These are phyloP conservation scores for Bellardia bayeri DNA, from an alignment of 2,888 invertebrate genomes.

Conservation along the genomic window DNA sequence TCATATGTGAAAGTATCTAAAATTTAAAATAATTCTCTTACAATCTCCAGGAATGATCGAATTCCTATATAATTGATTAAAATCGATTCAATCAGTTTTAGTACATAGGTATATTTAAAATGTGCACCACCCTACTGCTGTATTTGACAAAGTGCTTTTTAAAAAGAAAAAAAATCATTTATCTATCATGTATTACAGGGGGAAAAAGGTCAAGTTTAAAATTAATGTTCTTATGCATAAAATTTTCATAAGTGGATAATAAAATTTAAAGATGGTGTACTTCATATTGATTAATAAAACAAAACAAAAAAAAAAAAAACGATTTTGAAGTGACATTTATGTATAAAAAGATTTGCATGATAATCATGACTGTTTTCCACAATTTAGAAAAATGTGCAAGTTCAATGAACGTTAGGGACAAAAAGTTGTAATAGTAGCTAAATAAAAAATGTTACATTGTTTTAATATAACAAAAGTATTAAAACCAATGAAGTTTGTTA, in stretches of 20 bases:
- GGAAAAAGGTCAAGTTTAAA: constrained; percentile 77
- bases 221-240: constrained; percentile 37
- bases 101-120: background rate
- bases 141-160: background rate
- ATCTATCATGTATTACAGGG: background rate
- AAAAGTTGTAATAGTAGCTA: background rate
- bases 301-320: background rate
- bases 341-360: constrained; percentile 19
- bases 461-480: constrained; percentile 15
- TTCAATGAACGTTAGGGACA: constrained; percentile 42
- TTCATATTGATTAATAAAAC: constrained; percentile 35
- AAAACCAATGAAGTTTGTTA: constrained; percentile 27
- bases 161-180: background rate
- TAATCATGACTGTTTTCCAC: constrained; percentile 19
- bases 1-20: no score
- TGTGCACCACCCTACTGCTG: background rate
- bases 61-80: no score
- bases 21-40: no score
- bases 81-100: no score
- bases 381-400: constrained; percentile 33
- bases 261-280: constrained; percentile 1
- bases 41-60: no score
- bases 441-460: constrained; percentile 17
- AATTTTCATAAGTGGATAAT: constrained; percentile 55
- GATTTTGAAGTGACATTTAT: constrained; percentile 37